Base-by-base conservation (phyloP, 2,888 invertebrate species). In the Spisula solida region DNA sequence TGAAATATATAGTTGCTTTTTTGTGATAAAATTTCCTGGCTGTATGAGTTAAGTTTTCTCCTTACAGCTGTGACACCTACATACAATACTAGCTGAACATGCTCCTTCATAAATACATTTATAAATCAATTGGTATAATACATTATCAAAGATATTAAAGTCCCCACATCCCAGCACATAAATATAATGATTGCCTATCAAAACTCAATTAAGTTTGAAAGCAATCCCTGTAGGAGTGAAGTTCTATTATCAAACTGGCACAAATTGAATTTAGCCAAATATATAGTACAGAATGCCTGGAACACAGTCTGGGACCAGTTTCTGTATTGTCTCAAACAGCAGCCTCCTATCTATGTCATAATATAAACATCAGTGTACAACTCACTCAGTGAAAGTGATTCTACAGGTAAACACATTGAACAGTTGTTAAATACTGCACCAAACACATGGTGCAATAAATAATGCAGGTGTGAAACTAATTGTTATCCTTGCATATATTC, bases 141-240 rank as follows among this genome's bases (percentile, higher is more conserved):
- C 2, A 51, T 51, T 51, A 51, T 16, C 51, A 5, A 51, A 16
- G 51, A 51, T 12, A 41, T 41, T 41, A 8, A 51, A 51, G 51
- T 51, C 51, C 16, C 16, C 51, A 51, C 14, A 41, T 41, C 41
- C 20, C 56, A 20, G 60, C 10, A 25, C 25, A 66, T 66, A 66
- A 66, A 66, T 66, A 66, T 25, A n/a, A n/a, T 66, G n/a, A 25
- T 56, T 66, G 25, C 60, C 20, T 66, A 25, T 66, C 60, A 66
- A 66, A 66, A 66, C 8, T 66, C 60, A 25, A 66, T 66, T 66
- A 66, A 66, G 60, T 66, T 66, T 66, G 60, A 66, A 66, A 66
- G 60, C 60, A 66, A 66, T 66, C 25, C n/a, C 60, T 66, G 12
- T 66, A 66, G 10, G 1, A 66, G 60, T 66, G 4, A 25, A 0